These are phyloP conservation scores for Progne subis DNA, from an alignment of 2,113 vertebrate genomes.

Conservation along the genomic window DNA sequence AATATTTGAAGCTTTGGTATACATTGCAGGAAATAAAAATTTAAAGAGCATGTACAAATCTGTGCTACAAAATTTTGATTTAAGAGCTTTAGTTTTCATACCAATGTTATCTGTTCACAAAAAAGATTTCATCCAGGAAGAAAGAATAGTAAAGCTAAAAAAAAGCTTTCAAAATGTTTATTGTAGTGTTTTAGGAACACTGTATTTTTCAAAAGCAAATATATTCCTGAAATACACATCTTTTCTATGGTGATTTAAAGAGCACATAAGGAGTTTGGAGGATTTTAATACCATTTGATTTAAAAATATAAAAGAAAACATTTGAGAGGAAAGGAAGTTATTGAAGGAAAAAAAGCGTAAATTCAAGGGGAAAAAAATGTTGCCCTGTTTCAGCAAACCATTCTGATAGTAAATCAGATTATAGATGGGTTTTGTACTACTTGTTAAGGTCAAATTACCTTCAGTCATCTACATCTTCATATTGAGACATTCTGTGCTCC, in stretches of 20 bases:
- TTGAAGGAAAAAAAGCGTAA: not conserved
- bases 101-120: constrained; percentile 10
- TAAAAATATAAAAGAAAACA: not conserved
- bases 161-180: constrained; percentile 15
- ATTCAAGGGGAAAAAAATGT: not conserved
- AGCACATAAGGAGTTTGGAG: not conserved
- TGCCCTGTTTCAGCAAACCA: not conserved
- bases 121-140: not conserved
- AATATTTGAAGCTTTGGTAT: constrained; percentile 56
- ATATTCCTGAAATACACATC: not conserved
- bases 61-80: constrained; percentile 3
- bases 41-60: constrained; percentile 51
- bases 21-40: constrained; percentile 47
- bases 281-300: not conserved
- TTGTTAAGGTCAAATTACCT: not conserved
- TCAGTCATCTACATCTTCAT: not conserved
- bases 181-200: not conserved
- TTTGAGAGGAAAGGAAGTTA: not conserved
- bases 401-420: not conserved
- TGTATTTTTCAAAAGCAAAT: not conserved
- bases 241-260: not conserved
- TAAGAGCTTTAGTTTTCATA: constrained; percentile 7
- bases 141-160: not conserved
- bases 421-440: accelerated
- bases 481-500: not conserved